phyloP scores from a whole-genome alignment of 2,113 vertebrate genomes.

The Neomonachus schauinslandi region DNA sequence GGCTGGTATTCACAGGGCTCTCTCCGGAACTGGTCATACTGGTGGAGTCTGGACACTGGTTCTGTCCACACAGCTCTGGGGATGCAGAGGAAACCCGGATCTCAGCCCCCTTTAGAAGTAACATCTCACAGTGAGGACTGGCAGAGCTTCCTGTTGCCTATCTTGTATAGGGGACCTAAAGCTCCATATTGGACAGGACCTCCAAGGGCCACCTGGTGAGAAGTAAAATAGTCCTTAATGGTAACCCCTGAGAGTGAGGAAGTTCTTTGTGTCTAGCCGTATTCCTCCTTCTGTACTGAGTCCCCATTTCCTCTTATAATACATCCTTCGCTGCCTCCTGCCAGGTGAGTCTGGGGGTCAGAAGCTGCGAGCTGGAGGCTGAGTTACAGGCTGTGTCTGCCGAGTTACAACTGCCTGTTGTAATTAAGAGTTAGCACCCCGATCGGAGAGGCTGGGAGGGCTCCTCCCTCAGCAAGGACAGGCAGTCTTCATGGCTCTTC shows the following conservation, averaged over 20 bases:
- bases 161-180: background rate
- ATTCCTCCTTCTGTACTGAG: background rate
- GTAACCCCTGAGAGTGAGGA: background rate
- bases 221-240: background rate
- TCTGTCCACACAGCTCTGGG: background rate
- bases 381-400: background rate
- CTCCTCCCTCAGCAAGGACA: background rate
- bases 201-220: background rate
- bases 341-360: background rate
- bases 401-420: background rate
- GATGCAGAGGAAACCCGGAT: background rate
- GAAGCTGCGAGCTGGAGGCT: background rate
- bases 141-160: background rate
- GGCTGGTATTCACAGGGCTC: background rate
- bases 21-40: background rate
- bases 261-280: background rate
- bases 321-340: background rate
- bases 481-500: background rate
- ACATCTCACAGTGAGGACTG: background rate
- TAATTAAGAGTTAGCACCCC: background rate
- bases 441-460: background rate
- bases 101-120: background rate
- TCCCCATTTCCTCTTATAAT: background rate
- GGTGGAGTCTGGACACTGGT: background rate
- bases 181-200: background rate